These are phyloP conservation scores for Hedya salicella DNA, from an alignment of 2,888 invertebrate genomes.

Conservation along the genomic window DNA sequence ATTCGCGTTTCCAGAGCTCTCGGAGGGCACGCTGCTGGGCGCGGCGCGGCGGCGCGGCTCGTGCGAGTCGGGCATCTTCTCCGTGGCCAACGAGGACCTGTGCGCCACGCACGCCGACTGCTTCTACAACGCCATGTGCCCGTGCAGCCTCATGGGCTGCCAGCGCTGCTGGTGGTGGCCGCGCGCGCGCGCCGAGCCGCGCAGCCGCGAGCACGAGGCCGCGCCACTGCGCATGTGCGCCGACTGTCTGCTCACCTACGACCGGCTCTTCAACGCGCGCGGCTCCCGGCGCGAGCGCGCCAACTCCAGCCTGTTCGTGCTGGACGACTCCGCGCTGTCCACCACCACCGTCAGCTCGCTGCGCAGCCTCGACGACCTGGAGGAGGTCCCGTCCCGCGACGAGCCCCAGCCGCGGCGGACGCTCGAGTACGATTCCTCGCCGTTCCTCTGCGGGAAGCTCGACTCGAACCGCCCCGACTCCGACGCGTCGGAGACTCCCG, in stretches of 20 bases:
- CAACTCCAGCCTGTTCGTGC: slow-evolving; percentile 82
- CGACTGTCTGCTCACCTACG: slow-evolving; percentile 61
- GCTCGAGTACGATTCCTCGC: slow-evolving; percentile 48
- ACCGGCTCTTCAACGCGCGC: slow-evolving; percentile 60
- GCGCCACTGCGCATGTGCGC: slow-evolving; percentile 34
- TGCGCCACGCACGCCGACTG: slow-evolving; percentile 72
- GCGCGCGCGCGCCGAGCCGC: slow-evolving; percentile 52
- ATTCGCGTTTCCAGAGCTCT: slow-evolving; percentile 43
- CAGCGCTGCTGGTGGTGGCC: slow-evolving; percentile 78
- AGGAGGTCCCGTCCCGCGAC: slow-evolving; percentile 52
- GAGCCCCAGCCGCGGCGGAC: slow-evolving; percentile 33
- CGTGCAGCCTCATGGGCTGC: slow-evolving; percentile 77
- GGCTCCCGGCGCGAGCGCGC: slow-evolving; percentile 48
- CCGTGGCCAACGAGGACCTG: slow-evolving; percentile 92
- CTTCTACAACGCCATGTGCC: slow-evolving; percentile 69
- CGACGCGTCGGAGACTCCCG: slow-evolving; percentile 49
- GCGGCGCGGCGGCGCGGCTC: slow-evolving; percentile 90
- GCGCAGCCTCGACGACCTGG: slow-evolving; percentile 86
- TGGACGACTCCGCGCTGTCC: slow-evolving; percentile 85
- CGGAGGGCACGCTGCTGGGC: slow-evolving; percentile 52
- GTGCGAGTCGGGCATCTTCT: slow-evolving; percentile 96
- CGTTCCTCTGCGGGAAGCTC: slow-evolving; percentile 63
- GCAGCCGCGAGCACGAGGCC: slow-evolving; percentile 48
- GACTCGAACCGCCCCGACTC: slow-evolving; percentile 53
- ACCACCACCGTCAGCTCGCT: slow-evolving; percentile 83